Percentiles rank a stretch among this genome's conserved stretches.
Evolutionary conservation across 2,113 vertebrate genomes (phyloP).

Genomic region (Lepus europaeus): DNA sequence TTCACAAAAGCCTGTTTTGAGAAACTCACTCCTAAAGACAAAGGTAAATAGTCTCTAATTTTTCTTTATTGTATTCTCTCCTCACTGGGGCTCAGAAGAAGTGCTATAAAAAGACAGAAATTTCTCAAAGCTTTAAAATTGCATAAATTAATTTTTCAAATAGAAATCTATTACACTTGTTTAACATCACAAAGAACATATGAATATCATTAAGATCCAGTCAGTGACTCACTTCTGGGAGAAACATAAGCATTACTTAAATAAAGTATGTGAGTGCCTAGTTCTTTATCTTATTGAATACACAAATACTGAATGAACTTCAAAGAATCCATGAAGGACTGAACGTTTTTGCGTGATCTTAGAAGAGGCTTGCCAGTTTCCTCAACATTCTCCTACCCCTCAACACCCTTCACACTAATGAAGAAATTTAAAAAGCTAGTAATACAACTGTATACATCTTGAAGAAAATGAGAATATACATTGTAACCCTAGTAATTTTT

Average conservation of each 20-base stretch:
- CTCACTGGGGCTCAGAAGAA: not conserved
- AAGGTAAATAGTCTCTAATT: not conserved
- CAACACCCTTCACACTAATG: not conserved
- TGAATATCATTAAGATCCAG: not conserved
- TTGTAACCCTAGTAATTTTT: not conserved
- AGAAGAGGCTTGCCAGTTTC: not conserved
- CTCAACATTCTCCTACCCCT: too few species aligned
- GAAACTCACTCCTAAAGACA: not conserved
- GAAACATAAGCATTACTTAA: not conserved
- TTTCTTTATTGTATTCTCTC: not conserved
- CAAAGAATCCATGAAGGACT: not conserved
- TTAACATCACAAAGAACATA: not conserved
- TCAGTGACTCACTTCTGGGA: not conserved
- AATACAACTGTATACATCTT: not conserved
- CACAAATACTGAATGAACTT: not conserved
- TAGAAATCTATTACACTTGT: not conserved
- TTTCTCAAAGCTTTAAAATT: not conserved
- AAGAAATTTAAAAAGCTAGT: not conserved
- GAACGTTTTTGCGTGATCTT: not conserved
- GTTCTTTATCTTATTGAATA: not conserved
- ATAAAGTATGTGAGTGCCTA: fast-evolving
- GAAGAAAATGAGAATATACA: not conserved
- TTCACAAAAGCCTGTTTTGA: not conserved
- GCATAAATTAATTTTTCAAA: not conserved
- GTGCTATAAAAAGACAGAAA: not conserved